Conservation (phyloP, 2,888 invertebrate genomes). For the Thymelicus lineola region DNA sequence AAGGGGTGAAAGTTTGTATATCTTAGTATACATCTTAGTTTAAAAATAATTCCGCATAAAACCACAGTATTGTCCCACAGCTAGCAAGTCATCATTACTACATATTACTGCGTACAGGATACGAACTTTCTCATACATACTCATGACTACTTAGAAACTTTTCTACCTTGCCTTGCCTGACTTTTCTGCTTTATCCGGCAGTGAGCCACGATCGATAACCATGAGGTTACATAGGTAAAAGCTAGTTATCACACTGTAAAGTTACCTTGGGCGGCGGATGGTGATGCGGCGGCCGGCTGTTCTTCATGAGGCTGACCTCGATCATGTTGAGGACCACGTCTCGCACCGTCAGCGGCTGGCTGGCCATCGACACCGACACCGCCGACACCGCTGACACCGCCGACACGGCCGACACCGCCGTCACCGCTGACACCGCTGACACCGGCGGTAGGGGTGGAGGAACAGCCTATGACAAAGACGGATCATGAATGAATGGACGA, state of each 20-base stretch:
- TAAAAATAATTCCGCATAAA: no score
- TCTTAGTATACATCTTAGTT: no score
- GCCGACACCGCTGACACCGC: slow-evolving; percentile 59
- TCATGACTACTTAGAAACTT: no score
- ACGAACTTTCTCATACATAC: no score
- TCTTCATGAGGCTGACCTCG: slow-evolving; percentile 91
- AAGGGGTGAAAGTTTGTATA: no score
- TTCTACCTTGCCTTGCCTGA: no score
- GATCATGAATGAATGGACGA: neutral
- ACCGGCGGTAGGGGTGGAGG: slow-evolving; percentile 56
- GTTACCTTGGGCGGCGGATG: slow-evolving; percentile 43
- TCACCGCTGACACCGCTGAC: slow-evolving; percentile 56
- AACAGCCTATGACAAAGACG: neutral
- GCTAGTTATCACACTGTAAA: neutral
- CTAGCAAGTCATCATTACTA: no score
- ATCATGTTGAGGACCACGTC: slow-evolving; percentile 94
- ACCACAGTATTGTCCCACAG: no score
- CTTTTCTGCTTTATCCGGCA: no score
- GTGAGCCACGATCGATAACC: no score
- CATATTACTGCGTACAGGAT: no score
- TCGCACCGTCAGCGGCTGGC: slow-evolving; percentile 89
- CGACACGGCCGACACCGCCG: slow-evolving; percentile 60
- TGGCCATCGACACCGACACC: slow-evolving; percentile 53
- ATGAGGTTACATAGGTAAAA: no score
- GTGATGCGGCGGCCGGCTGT: slow-evolving; percentile 62